A percentile compares a stretch with the other conserved stretches of the same genome.
phyloP scores from a whole-genome alignment of 1,140 invertebrate genomes.

The Papilio glaucus region DNA sequence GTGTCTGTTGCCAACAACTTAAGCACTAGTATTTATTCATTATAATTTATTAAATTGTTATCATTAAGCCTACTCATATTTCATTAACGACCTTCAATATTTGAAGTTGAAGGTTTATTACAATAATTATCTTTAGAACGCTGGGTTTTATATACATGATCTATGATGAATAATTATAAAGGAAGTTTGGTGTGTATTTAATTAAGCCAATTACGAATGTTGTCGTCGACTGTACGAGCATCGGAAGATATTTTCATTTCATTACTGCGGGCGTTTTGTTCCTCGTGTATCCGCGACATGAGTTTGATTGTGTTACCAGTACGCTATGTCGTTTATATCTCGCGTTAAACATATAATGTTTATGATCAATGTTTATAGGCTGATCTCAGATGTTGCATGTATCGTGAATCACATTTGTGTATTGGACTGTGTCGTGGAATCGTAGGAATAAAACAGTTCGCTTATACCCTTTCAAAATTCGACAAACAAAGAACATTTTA shows the following conservation, averaged over 20 bases:
- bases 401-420: background rate
- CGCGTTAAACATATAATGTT: background rate
- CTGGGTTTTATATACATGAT: too few species aligned
- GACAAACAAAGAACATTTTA: too few species aligned
- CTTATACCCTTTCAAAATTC: too few species aligned
- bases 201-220: constrained; percentile 11
- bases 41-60: too few species aligned
- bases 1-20: too few species aligned
- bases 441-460: too few species aligned
- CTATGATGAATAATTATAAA: background rate
- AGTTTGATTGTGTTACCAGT: constrained; percentile 27
- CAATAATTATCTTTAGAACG: too few species aligned
- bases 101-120: too few species aligned
- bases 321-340: background rate
- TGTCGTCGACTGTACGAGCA: constrained; percentile 1
- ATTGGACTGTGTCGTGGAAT: too few species aligned
- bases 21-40: too few species aligned
- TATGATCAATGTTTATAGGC: background rate
- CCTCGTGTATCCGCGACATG: constrained; percentile 21
- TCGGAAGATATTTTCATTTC: constrained; percentile 22
- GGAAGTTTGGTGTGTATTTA: background rate
- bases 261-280: constrained; percentile 22
- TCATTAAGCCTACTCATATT: too few species aligned
- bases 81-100: too few species aligned
- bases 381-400: background rate